These are phyloP conservation scores for Zaprionus camerounensis DNA, from an alignment of 1,140 invertebrate genomes.

Conservation along the genomic window DNA sequence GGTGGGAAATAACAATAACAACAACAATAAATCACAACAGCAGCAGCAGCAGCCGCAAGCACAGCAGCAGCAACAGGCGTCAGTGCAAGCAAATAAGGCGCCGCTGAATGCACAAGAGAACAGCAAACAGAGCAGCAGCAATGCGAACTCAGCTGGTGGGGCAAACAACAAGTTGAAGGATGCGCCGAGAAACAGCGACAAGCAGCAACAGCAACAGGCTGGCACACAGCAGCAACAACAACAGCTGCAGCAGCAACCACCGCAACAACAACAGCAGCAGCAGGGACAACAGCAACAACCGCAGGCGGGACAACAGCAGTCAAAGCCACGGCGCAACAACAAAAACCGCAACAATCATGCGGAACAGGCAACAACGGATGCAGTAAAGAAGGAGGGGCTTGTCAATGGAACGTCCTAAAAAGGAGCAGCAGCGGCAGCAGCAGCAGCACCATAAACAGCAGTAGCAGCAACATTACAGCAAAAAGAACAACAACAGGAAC, in stretches of 20 bases:
- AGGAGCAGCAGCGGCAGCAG: conserved; percentile 18
- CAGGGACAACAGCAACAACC: conserved; percentile 42
- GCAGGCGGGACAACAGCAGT: conserved; percentile 57
- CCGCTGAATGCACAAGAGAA: conserved; percentile 65
- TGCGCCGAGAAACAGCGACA: conserved; percentile 49
- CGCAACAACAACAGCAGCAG: conserved; percentile 58
- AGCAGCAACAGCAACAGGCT: conserved; percentile 51
- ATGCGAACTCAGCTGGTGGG: conserved; percentile 61
- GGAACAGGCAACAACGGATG: conserved; percentile 62
- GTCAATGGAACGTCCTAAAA: conserved; percentile 82
- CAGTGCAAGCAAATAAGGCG: conserved; percentile 55
- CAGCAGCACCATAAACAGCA: conserved; percentile 19
- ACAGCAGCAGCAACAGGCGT: conserved; percentile 39
- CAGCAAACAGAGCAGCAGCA: conserved; percentile 73
- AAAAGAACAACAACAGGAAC: conserved; percentile 33
- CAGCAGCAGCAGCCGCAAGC: conserved; percentile 44
- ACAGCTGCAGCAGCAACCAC: conserved; percentile 55
- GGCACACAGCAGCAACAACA: conserved; percentile 40
- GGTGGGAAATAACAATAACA: conserved; percentile 69
- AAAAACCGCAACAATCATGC: conserved; percentile 79
- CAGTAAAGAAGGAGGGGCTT: conserved; percentile 75
- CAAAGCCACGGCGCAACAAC: conserved; percentile 77
- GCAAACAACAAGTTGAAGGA: conserved; percentile 69
- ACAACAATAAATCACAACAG: conserved; percentile 39
- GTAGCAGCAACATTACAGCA: conserved; percentile 36